Evolutionary conservation across 2,113 vertebrate genomes (phyloP).

Genomic region (Sinocyclocheilus grahami): DNA sequence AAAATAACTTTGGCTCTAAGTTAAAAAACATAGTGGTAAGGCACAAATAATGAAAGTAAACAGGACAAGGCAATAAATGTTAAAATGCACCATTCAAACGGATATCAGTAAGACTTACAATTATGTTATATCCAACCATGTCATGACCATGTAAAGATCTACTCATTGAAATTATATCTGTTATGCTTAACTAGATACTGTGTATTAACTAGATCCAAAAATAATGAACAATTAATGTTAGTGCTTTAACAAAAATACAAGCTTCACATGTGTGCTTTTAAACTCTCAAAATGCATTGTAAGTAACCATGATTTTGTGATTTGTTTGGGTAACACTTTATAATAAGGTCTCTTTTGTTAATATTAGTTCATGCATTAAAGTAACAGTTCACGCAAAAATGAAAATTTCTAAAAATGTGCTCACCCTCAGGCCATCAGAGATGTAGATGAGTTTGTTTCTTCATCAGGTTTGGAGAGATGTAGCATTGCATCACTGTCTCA

Average conservation of each 20-base stretch:
- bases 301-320: background rate
- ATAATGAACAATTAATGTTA: background rate
- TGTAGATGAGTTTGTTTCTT: no score
- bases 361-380: no score
- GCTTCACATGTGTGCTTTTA: background rate
- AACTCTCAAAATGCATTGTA: background rate
- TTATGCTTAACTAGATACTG: background rate
- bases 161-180: background rate
- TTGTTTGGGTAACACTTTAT: background rate
- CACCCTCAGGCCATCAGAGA: no score
- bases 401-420: no score
- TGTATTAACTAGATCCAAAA: background rate
- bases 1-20: background rate
- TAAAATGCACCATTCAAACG: background rate
- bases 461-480: no score
- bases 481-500: no score
- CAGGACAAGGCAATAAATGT: background rate
- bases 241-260: no score
- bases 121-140: background rate
- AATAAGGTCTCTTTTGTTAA: background rate
- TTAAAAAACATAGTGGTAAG: background rate
- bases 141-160: background rate
- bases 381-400: no score
- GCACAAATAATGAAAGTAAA: background rate
- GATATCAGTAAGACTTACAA: no score